A percentile compares a stretch with the other conserved stretches of the same genome.
phyloP scores from a whole-genome alignment of 2,797 vertebrate genomes.

The Cynodonichthys magdalenae region DNA sequence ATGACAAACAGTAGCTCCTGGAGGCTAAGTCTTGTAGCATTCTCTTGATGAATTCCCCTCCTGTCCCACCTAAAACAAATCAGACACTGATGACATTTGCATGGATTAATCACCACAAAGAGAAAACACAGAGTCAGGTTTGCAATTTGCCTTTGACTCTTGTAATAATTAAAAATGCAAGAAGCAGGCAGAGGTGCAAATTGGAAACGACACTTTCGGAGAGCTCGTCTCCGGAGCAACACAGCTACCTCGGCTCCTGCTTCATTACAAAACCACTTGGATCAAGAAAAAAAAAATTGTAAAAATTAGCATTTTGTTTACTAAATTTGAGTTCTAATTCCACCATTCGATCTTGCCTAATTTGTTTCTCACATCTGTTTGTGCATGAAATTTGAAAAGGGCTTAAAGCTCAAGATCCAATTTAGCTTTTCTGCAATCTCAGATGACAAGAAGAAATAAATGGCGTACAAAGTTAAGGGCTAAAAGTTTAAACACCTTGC shows the following conservation, averaged over 20 bases:
- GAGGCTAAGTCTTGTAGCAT: not conserved
- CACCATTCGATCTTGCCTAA: not conserved
- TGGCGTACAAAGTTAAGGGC: too few species aligned
- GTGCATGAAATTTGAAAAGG: too few species aligned
- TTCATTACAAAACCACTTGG: not conserved
- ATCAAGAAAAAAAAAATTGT: not conserved
- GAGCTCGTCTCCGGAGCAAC: not conserved
- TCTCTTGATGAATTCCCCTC: not conserved
- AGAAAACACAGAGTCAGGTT: not conserved
- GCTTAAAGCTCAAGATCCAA: too few species aligned
- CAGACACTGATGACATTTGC: not conserved
- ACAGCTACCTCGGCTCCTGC: not conserved
- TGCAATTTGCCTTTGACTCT: not conserved
- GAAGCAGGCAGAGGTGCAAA: not conserved
- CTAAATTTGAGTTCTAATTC: not conserved
- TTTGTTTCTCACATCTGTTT: too few species aligned
- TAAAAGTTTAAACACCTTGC: too few species aligned
- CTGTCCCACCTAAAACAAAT: not conserved
- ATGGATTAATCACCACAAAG: not conserved
- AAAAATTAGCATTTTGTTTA: not conserved
- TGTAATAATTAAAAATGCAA: not conserved
- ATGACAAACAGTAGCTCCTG: too few species aligned
- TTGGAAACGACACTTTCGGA: not conserved
- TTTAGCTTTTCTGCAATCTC: too few species aligned
- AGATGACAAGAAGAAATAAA: too few species aligned